Evolutionary conservation across 2,113 vertebrate genomes (phyloP).

Genomic region (Coryphaenoides rupestris): DNA sequence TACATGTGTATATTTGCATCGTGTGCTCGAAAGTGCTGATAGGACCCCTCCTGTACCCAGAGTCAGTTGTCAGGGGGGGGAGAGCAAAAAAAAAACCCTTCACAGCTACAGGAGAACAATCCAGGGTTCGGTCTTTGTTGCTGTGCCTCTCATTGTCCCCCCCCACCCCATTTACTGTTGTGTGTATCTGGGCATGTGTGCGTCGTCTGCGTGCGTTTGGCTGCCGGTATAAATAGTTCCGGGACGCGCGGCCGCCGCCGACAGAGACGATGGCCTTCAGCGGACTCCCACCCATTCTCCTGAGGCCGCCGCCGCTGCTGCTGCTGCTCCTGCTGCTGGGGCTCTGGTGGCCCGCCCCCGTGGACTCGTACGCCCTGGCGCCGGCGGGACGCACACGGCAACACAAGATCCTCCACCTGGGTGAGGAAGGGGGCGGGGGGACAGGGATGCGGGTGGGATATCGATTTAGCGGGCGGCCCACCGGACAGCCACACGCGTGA

Average conservation of each 20-base stretch:
- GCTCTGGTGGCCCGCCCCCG: constrained; percentile 51
- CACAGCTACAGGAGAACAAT: constrained; percentile 63
- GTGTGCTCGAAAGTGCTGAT: constrained; percentile 66
- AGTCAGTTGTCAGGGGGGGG: constrained; percentile 25
- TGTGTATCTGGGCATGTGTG: background rate
- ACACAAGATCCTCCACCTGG: constrained; percentile 66
- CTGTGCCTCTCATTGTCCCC: constrained; percentile 58
- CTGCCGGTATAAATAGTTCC: constrained; percentile 59
- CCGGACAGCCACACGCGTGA: background rate
- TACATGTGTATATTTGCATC: constrained; percentile 34
- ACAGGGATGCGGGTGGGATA: too few species aligned
- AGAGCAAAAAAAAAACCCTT: constrained; percentile 49
- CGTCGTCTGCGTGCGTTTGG: constrained; percentile 11
- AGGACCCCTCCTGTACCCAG: constrained; percentile 51
- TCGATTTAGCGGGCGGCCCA: too few species aligned
- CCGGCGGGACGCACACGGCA: constrained; percentile 46
- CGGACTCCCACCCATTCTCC: constrained; percentile 41
- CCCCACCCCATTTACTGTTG: too few species aligned
- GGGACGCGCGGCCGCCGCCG: constrained; percentile 5
- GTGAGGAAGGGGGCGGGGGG: constrained; percentile 43
- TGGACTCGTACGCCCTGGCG: constrained; percentile 50
- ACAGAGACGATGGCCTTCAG: constrained; percentile 50
- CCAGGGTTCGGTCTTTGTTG: constrained; percentile 56
- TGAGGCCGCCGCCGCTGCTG: constrained; percentile 31
- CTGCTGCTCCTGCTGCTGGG: constrained; percentile 48